These are phyloP conservation scores for Creontiades dilutus DNA, from an alignment of 2,888 invertebrate species.

Conservation along the genomic window DNA sequence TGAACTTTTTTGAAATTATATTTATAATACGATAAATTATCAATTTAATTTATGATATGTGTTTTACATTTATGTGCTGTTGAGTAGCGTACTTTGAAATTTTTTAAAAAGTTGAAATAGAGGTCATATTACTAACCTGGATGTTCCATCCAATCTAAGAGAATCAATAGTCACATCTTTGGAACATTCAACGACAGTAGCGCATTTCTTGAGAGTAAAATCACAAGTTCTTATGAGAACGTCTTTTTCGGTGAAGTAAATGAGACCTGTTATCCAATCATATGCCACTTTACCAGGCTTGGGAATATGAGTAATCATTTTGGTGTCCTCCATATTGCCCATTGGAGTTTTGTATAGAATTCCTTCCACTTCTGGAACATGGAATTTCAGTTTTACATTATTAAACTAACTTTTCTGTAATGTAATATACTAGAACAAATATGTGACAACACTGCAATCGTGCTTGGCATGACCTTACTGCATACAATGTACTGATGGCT, in stretches of 20 bases:
- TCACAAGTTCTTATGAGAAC: conserved; percentile 80
- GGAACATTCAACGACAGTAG: conserved; percentile 81
- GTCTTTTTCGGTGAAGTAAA: conserved; percentile 83
- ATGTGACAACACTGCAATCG: no score
- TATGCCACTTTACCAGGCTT: conserved; percentile 82
- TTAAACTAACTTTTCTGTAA: no score
- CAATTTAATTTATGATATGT: no score
- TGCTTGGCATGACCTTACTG: no score
- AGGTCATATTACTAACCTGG: conserved; percentile 73
- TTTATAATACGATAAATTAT: no score
- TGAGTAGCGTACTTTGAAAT: no score
- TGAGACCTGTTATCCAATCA: conserved; percentile 87
- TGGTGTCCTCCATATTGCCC: conserved; percentile 55
- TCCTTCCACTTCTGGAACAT: conserved; percentile 76
- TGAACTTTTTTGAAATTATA: no score
- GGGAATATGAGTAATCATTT: conserved; percentile 48
- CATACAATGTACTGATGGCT: no score
- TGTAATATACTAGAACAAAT: no score
- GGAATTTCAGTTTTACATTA: no score
- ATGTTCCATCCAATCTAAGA: conserved; percentile 83
- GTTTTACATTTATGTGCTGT: no score
- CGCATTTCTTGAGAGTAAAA: conserved; percentile 81
- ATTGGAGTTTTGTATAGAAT: conserved; percentile 77
- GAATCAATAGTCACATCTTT: conserved; percentile 81
- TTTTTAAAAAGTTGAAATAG: no score